Percentiles rank a stretch among this genome's conserved stretches.
Conservation (phyloP, 1,140 invertebrate species). For the Linepithema humile region DNA sequence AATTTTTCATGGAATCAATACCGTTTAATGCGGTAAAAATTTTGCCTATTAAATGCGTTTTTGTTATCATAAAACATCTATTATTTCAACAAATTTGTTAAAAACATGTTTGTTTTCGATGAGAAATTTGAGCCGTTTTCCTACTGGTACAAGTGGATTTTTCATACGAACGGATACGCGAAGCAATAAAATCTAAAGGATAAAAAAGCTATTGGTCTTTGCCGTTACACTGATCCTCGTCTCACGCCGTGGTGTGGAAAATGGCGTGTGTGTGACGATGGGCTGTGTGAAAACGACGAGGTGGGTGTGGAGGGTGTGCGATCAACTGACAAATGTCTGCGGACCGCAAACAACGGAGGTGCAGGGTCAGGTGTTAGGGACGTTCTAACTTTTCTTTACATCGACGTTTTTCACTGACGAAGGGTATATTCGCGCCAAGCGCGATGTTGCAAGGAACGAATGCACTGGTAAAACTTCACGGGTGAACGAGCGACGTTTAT, state of each 20-base stretch:
- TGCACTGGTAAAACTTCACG: constrained; percentile 22
- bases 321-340: constrained; percentile 65
- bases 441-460: constrained; percentile 19
- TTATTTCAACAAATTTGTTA: too few relatives aligned
- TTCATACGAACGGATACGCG: background rate
- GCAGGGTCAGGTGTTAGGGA: constrained; percentile 39
- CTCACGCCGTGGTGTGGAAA: background rate
- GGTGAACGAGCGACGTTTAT: constrained; percentile 26
- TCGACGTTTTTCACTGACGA: constrained; percentile 3
- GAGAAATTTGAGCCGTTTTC: too few relatives aligned
- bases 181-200: background rate
- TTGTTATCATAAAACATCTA: too few relatives aligned
- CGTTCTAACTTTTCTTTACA: constrained; percentile 42
- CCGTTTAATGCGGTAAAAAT: too few relatives aligned
- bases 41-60: too few relatives aligned
- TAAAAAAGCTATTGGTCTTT: background rate
- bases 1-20: too few relatives aligned
- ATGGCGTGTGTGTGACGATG: constrained; percentile 4
- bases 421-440: background rate
- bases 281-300: constrained; percentile 4
- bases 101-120: too few relatives aligned
- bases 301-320: constrained; percentile 6
- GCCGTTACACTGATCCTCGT: constrained; percentile 10
- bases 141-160: too few relatives aligned
- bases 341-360: constrained; percentile 41